phyloP scores from a whole-genome alignment of 2,113 vertebrate species.

The Tonatia bakeri region DNA sequence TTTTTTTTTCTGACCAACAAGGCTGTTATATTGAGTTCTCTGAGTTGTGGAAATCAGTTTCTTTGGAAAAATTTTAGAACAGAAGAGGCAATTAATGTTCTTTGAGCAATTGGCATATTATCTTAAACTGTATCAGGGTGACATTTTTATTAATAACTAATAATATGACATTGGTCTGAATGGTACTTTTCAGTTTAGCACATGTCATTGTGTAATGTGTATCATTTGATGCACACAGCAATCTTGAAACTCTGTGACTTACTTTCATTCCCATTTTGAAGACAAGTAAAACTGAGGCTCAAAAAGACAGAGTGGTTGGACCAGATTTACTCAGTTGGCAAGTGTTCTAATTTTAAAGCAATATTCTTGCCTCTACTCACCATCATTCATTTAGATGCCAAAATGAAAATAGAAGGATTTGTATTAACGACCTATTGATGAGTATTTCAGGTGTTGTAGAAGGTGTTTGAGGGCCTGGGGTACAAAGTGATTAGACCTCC shows the following conservation, averaged over 20 bases:
- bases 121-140: not conserved
- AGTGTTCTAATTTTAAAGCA: not conserved
- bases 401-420: not conserved
- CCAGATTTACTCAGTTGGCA: not conserved
- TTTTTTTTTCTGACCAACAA: not conserved
- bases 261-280: conserved; percentile 3
- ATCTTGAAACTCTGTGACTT: not conserved
- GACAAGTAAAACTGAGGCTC: not conserved
- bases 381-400: not conserved
- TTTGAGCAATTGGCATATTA: not conserved
- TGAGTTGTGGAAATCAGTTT: not conserved
- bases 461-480: not conserved
- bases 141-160: not conserved
- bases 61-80: not conserved
- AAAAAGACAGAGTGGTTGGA: not conserved
- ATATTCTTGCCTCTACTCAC: not conserved
- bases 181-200: not conserved
- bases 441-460: not conserved
- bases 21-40: not conserved
- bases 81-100: not conserved
- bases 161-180: not conserved
- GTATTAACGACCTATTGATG: not conserved
- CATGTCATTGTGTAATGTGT: not conserved
- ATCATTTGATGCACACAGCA: not conserved
- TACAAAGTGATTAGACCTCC: not conserved